Base-by-base conservation (phyloP, 2,888 invertebrate species). In the Teleiodes luculella region DNA sequence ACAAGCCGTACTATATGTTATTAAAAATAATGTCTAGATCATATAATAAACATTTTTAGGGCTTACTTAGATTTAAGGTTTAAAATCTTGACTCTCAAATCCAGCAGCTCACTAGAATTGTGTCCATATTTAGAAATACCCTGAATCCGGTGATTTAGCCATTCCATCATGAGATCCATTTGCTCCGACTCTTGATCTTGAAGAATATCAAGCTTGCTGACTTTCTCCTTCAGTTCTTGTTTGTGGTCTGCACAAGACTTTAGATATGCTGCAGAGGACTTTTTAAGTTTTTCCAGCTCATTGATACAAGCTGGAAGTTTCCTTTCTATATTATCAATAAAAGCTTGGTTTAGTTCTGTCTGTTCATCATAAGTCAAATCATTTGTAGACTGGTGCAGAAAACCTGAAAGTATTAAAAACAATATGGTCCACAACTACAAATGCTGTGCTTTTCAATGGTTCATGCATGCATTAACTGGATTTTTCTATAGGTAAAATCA, bases 1-100 rank as follows among this genome's bases (percentile, higher is more conserved):
- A n/a, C n/a, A n/a, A n/a, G n/a, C n/a, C n/a, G n/a, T n/a, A n/a
- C n/a, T n/a, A n/a, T n/a, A 24, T 24, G 3, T 6, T 24, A 24
- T 4, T 24, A 24, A 24, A 24, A 24, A 24, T 24, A 24, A 24
- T 4, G 3, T 4, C 3, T 6, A 24, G 6, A 24, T 4, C 24
- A 24, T 4, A 24, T 24, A 3, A 24, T 6, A 24, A 24, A 24
- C 6, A 3, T 24, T 24, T 4, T 3, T 4, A 24, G 24, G n/a
- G 72, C 84, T 75, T 67, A 90, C 90, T 87, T 86, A 8, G 90
- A 87, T 57, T 90, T 90, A n/a, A 83, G 65, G 56, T 87, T 83
- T 57, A 89, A 63, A 48, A 86, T 83, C 56, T 72, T 82, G 4
- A 85, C 83, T 60, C 84, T 88, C 33, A 86, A 58, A 1, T 78